phyloP scores from a whole-genome alignment of 37 sponge, comb jelly and placozoan genomes.

The Halichondria panicea region DNA sequence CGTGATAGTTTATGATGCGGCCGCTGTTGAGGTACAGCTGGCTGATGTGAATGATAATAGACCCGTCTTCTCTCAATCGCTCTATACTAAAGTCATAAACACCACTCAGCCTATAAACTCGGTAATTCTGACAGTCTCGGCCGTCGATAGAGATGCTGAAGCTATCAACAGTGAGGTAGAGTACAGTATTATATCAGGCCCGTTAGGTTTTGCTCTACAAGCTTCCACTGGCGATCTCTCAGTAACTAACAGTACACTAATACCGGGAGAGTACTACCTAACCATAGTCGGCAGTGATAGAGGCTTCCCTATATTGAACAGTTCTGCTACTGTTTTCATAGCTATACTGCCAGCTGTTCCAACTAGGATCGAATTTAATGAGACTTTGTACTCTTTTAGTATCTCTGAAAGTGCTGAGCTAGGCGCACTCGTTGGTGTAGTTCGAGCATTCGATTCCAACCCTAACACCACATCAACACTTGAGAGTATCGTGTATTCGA shows the following conservation, averaged over 20 bases:
- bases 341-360: conserved; percentile 20
- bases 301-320: conserved; percentile 17
- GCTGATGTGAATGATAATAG: conserved; percentile 38
- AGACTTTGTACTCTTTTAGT: conserved; percentile 4
- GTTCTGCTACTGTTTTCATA: conserved; percentile 11
- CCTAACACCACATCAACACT: neutral
- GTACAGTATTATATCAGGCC: neutral
- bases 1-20: conserved; percentile 8
- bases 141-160: conserved; percentile 25
- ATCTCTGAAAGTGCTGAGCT: conserved; percentile 21
- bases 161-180: conserved; percentile 1
- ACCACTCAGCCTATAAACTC: neutral
- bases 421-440: conserved; percentile 6
- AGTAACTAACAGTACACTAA: neutral
- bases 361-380: conserved; percentile 10
- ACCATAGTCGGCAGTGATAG: conserved; percentile 31
- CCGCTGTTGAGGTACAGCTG: conserved; percentile 21
- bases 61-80: conserved; percentile 22
- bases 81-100: conserved; percentile 29
- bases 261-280: conserved; percentile 35
- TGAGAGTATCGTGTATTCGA: conserved; percentile 12
- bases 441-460: neutral
- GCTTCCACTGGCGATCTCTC: conserved; percentile 11
- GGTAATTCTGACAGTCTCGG: conserved; percentile 13
- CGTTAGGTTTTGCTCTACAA: conserved; percentile 17